Percentiles rank a stretch among this genome's conserved stretches.
phyloP scores from a whole-genome alignment of 1,140 invertebrate species.

The Stenopsyche tienmushanensis region DNA sequence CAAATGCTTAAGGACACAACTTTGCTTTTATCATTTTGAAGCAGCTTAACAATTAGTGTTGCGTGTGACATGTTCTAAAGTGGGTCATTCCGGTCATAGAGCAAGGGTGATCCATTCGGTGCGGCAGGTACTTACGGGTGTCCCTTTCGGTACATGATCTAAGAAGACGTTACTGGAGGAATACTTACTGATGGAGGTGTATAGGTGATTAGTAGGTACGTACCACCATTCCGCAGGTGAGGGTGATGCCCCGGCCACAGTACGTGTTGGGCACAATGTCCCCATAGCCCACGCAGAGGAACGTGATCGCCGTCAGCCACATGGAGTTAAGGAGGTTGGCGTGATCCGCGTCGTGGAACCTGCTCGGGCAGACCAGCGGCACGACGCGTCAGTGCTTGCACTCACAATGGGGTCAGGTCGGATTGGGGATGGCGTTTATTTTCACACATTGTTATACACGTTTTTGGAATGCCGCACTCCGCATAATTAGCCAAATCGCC shows the following conservation, averaged over 20 bases:
- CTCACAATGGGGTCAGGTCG: neutral
- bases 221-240: conserved; percentile 92
- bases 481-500: too few species aligned
- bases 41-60: too few species aligned
- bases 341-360: conserved; percentile 85
- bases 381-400: conserved; percentile 15
- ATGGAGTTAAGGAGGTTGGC: conserved; percentile 89
- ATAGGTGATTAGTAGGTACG: too few species aligned
- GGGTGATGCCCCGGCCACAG: conserved; percentile 87
- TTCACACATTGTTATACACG: too few species aligned
- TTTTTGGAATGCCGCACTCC: too few species aligned
- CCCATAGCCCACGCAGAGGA: conserved; percentile 77
- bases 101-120: too few species aligned
- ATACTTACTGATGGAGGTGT: neutral
- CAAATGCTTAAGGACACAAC: too few species aligned
- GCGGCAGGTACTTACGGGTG: neutral
- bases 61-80: too few species aligned
- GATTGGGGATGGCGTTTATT: neutral
- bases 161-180: neutral
- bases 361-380: conserved; percentile 50
- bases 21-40: too few species aligned
- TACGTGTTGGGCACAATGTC: conserved; percentile 95
- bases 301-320: conserved; percentile 91
- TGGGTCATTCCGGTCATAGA: too few species aligned
- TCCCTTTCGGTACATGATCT: too few species aligned